phyloP scores from a whole-genome alignment of 2,113 vertebrate species.

The Melanostigma gelatinosum region DNA sequence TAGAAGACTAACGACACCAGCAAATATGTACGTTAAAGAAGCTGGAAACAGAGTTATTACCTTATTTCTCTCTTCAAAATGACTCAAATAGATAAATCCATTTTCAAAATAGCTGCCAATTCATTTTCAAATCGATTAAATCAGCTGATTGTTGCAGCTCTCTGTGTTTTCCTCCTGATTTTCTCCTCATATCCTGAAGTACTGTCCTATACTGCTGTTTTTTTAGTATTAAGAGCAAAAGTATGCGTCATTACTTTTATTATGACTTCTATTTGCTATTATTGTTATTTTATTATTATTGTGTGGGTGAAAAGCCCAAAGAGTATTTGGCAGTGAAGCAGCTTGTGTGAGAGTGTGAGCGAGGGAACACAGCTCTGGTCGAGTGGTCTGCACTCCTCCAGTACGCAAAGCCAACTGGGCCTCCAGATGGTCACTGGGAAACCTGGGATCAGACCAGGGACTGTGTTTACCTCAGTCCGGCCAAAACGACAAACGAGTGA shows the following conservation, averaged over 20 bases:
- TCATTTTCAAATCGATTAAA: background rate
- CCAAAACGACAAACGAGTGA: background rate
- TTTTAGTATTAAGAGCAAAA: background rate
- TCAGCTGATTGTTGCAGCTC: background rate
- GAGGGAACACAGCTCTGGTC: slow-evolving; percentile 1
- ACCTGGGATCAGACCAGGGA: slow-evolving; percentile 28
- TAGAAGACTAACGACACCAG: background rate
- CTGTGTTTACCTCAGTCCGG: slow-evolving; percentile 12
- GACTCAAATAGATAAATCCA: background rate
- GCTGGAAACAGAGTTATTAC: background rate
- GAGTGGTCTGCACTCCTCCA: background rate
- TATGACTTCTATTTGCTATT: background rate
- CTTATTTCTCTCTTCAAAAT: background rate
- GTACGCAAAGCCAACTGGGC: slow-evolving; percentile 41
- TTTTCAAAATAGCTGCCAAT: background rate
- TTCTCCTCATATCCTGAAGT: background rate
- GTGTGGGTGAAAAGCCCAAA: background rate
- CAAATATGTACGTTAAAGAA: background rate
- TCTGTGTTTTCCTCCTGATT: background rate
- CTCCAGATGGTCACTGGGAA: slow-evolving; percentile 52
- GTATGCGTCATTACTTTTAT: background rate
- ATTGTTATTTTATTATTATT: background rate
- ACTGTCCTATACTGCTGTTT: background rate
- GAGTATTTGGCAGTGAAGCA: background rate
- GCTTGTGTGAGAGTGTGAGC: background rate